These are phyloP conservation scores for Charadrius vociferus DNA, from an alignment of 2,113 vertebrate genomes.

Conservation along the genomic window DNA sequence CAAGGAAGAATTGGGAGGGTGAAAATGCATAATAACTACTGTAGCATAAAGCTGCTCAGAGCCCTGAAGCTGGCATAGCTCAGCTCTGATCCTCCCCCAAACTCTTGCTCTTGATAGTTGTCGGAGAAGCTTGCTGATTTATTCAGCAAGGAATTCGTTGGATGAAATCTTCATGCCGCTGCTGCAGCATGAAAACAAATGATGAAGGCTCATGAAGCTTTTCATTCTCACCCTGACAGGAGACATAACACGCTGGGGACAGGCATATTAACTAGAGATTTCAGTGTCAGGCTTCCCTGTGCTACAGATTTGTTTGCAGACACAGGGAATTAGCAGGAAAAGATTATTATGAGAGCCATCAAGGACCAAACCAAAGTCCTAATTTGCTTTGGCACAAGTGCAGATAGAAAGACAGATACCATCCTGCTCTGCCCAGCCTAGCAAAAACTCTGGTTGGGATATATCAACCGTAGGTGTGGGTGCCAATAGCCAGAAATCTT, in stretches of 20 bases:
- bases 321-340: background rate
- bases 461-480: background rate
- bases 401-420: background rate
- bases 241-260: accelerated
- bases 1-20: background rate
- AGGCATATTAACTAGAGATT: background rate
- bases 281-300: background rate
- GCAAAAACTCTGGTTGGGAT: background rate
- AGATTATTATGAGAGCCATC: background rate
- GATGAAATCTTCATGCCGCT: background rate
- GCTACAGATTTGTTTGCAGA: background rate
- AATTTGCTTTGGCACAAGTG: background rate
- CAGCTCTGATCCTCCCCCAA: background rate
- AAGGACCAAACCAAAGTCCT: background rate
- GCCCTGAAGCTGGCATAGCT: background rate
- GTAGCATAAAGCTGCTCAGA: background rate
- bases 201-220: background rate
- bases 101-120: background rate
- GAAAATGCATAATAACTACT: background rate
- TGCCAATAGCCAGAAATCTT: background rate
- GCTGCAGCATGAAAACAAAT: background rate
- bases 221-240: background rate
- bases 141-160: background rate
- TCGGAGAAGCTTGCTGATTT: background rate
- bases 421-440: background rate